Evolutionary conservation across 2,888 invertebrate genomes (phyloP).

Genomic region (Clostera curtula): DNA sequence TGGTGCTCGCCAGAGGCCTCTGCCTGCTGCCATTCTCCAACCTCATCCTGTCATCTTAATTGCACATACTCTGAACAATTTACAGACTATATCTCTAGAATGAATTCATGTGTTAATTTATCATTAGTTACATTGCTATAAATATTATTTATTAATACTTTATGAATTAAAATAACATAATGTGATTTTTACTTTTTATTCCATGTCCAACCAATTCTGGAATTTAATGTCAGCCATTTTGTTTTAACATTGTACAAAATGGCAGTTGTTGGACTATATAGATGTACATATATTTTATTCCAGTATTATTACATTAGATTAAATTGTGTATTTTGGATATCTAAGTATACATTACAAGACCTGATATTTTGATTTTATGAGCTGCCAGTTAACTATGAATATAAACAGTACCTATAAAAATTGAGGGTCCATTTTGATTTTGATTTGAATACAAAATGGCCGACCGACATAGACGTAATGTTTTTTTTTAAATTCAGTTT

Average conservation of each 20-base stretch:
- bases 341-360: too few relatives aligned
- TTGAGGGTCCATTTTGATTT: too few relatives aligned
- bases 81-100: constrained; percentile 69
- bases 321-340: too few relatives aligned
- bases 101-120: constrained; percentile 50
- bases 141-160: constrained; percentile 57
- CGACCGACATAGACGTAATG: too few relatives aligned
- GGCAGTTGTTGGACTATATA: too few relatives aligned
- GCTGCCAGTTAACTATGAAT: too few relatives aligned
- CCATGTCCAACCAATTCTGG: constrained; percentile 17
- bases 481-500: too few relatives aligned
- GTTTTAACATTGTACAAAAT: constrained; percentile 10
- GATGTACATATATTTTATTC: too few relatives aligned
- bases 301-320: too few relatives aligned
- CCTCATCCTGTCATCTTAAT: constrained; percentile 64
- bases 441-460: too few relatives aligned
- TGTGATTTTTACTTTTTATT: constrained; percentile 37
- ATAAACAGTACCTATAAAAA: too few relatives aligned
- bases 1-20: constrained; percentile 59
- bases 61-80: constrained; percentile 56
- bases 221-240: constrained; percentile 12
- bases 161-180: constrained; percentile 51
- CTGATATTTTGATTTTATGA: too few relatives aligned
- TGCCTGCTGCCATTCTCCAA: constrained; percentile 48
- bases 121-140: constrained; percentile 44